These are phyloP conservation scores for Salmo trutta DNA, from an alignment of 2,797 vertebrate genomes.

Conservation along the genomic window DNA sequence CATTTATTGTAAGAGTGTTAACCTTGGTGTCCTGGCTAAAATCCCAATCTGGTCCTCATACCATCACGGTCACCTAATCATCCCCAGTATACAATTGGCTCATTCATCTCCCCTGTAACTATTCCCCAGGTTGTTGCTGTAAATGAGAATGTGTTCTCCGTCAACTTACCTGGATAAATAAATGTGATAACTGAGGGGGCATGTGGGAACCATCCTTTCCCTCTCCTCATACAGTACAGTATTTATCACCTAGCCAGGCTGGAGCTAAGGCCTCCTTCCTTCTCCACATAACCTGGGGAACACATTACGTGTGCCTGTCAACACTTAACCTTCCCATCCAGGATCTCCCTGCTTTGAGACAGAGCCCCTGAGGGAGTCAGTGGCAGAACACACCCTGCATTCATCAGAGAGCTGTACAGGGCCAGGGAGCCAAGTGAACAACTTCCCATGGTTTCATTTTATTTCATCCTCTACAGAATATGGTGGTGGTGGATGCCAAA, in stretches of 20 bases:
- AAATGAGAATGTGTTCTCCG: too few species aligned
- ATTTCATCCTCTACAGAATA: conserved; percentile 14
- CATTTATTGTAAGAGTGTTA: too few species aligned
- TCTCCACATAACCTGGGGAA: conserved; percentile 39
- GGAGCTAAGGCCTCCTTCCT: neutral
- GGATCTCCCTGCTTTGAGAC: conserved; percentile 38
- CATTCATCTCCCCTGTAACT: too few species aligned
- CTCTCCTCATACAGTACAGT: conserved; percentile 9
- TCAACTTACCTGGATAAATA: too few species aligned
- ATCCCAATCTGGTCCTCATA: too few species aligned
- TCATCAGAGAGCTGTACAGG: conserved; percentile 27
- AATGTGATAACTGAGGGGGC: neutral
- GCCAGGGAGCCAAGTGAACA: conserved; percentile 27
- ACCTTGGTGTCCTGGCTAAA: too few species aligned
- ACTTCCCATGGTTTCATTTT: conserved; percentile 27
- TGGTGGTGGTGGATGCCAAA: conserved; percentile 22
- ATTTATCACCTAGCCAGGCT: neutral
- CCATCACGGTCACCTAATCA: too few species aligned
- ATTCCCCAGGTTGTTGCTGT: too few species aligned
- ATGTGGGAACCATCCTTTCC: neutral
- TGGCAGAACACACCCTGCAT: conserved; percentile 27
- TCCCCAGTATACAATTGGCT: too few species aligned
- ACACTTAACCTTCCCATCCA: conserved; percentile 56
- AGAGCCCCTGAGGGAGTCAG: conserved; percentile 25
- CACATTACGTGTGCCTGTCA: conserved; percentile 51